These are phyloP conservation scores for Dryocosmus kuriphilus DNA, from an alignment of 2,888 invertebrate species.

Conservation along the genomic window DNA sequence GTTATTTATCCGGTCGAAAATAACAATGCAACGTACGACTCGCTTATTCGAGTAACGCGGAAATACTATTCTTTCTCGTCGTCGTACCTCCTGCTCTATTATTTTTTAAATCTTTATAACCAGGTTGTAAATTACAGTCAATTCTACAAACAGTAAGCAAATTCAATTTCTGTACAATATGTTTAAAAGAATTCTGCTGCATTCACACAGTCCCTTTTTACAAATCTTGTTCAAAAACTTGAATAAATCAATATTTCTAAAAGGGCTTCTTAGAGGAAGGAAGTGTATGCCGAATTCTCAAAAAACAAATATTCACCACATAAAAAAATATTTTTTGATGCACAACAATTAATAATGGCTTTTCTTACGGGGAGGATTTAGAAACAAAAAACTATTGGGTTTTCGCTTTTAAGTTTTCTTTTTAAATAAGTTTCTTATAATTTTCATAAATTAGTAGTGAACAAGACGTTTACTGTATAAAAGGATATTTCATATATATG, in stretches of 20 bases:
- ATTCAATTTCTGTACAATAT: background rate
- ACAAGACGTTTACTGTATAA: too few species aligned
- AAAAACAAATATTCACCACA: too few species aligned
- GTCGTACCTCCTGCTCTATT: conserved; percentile 2
- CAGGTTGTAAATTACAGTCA: background rate
- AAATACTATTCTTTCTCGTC: conserved; percentile 27
- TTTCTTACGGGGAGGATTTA: too few species aligned
- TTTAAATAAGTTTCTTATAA: too few species aligned
- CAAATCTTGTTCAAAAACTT: background rate
- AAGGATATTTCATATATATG: too few species aligned
- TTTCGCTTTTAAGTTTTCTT: too few species aligned
- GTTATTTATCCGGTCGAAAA: conserved; percentile 55
- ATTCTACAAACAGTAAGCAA: background rate
- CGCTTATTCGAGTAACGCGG: conserved; percentile 43
- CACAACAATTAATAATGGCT: too few species aligned
- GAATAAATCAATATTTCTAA: background rate
- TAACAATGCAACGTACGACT: conserved; percentile 54
- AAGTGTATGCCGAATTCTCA: too few species aligned
- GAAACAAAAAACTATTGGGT: too few species aligned
- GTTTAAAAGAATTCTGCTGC: background rate
- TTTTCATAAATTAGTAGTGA: too few species aligned
- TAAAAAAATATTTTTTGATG: too few species aligned
- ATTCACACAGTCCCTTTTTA: background rate
- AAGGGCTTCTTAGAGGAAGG: too few species aligned
- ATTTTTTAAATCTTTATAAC: conserved; percentile 27